Conservation (phyloP, 1,140 invertebrate genomes). For the Lysiphlebus fabarum region DNA sequence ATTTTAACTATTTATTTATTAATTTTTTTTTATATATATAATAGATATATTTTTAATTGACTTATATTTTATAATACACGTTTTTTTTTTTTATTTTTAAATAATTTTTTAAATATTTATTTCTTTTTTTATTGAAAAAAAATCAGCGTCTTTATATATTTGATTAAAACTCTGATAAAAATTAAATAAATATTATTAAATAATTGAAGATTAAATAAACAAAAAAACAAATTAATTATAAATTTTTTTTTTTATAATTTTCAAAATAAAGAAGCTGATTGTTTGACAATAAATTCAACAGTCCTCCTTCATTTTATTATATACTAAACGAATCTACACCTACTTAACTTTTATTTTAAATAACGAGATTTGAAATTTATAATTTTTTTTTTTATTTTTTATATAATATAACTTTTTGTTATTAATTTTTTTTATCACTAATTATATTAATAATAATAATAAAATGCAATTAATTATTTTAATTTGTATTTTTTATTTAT, state of each 20-base stretch:
- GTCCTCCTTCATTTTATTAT: background rate
- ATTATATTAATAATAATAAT: no score
- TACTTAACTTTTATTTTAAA: constrained; percentile 28
- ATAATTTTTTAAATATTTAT: background rate
- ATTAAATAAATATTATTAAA: background rate
- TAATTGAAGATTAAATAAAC: no score
- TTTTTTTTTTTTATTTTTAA: constrained; percentile 4
- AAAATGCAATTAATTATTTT: no score
- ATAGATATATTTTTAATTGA: constrained; percentile 28
- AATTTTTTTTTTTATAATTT: no score
- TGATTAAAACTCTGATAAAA: no score
- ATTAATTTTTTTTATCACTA: no score
- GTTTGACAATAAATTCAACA: constrained; percentile 15
- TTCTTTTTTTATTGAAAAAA: background rate
- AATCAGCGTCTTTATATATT: background rate
- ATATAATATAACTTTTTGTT: no score
- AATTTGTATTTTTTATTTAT: no score
- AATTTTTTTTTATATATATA: constrained; percentile 5
- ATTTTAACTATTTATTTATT: no score
- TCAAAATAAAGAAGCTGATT: constrained; percentile 2
- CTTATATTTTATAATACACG: constrained; percentile 30
- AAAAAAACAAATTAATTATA: no score
- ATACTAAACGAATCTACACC: constrained; percentile 24
- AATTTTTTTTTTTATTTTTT: background rate
- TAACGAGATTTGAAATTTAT: constrained; percentile 11